Percentiles rank a stretch among this genome's conserved stretches.
Conservation (phyloP, 2,113 vertebrate genomes). For the Solea solea region DNA sequence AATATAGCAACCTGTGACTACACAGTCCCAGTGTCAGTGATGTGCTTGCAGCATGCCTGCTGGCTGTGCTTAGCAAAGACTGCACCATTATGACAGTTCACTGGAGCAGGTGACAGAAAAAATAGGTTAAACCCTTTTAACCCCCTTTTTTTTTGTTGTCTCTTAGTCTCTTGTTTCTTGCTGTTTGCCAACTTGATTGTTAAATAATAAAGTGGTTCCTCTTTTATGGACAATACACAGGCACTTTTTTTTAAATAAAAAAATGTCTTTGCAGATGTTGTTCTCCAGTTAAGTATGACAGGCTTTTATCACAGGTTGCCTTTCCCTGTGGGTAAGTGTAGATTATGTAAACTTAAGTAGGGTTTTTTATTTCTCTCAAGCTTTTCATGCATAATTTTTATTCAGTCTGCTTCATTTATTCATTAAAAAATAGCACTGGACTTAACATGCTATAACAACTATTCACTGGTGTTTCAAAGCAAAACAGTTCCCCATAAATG, state of each 20-base stretch:
- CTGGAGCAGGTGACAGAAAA: slow-evolving; percentile 72
- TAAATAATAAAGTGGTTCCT: slow-evolving; percentile 23
- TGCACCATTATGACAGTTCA: slow-evolving; percentile 64
- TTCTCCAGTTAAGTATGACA: slow-evolving; percentile 35
- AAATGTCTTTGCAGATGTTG: slow-evolving; percentile 12
- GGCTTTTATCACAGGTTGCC: slow-evolving; percentile 37
- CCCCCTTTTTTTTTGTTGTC: slow-evolving; percentile 36
- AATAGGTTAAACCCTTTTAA: slow-evolving; percentile 76
- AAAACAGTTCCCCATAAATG: neutral
- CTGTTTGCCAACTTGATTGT: slow-evolving; percentile 48
- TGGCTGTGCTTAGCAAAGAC: slow-evolving; percentile 65
- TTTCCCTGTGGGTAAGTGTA: slow-evolving; percentile 37
- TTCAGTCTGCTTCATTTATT: slow-evolving; percentile 36
- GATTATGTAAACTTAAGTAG: slow-evolving; percentile 31
- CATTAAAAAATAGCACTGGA: slow-evolving; percentile 21
- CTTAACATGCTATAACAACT: slow-evolving; percentile 13
- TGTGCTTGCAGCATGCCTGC: slow-evolving; percentile 66
- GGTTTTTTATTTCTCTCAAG: slow-evolving; percentile 11
- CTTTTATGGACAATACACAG: slow-evolving; percentile 22
- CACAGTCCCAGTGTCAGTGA: slow-evolving; percentile 59
- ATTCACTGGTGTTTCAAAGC: neutral
- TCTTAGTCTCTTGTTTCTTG: slow-evolving; percentile 41
- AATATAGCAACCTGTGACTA: slow-evolving; percentile 69
- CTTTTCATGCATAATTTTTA: slow-evolving; percentile 36
- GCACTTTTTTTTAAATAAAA: no score